Conservation (phyloP, 2,888 invertebrate species). For the Branchipolynoe longqiensis region DNA sequence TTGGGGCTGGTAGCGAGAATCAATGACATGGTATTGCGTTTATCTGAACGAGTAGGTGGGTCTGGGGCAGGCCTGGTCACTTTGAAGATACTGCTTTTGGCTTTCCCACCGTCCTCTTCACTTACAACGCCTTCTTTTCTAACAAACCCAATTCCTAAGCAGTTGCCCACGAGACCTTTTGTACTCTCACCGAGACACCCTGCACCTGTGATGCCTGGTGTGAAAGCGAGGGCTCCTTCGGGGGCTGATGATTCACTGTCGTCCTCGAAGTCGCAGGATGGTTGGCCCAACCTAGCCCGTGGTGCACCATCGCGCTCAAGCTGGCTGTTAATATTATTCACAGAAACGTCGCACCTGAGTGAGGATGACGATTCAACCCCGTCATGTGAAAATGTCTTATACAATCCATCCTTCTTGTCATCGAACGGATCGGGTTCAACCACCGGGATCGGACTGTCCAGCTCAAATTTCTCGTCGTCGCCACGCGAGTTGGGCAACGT, state of each 20-base stretch:
- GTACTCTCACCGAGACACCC: background rate
- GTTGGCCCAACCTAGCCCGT: background rate
- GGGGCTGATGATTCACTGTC: background rate
- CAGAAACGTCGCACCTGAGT: too few species aligned
- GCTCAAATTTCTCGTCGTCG: conserved; percentile 16
- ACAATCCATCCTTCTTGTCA: conserved; percentile 26
- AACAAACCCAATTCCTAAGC: background rate
- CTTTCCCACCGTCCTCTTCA: background rate
- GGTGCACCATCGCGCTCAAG: background rate
- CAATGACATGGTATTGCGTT: conserved; percentile 5
- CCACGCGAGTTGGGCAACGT: background rate
- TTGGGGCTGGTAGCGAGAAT: too few species aligned
- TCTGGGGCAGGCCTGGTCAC: background rate
- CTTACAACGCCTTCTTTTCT: background rate
- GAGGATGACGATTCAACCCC: too few species aligned
- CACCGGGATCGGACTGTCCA: conserved; percentile 43
- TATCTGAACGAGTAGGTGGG: too few species aligned
- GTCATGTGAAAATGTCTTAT: too few species aligned
- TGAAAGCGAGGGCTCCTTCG: background rate
- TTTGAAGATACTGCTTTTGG: background rate
- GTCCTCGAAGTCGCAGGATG: background rate
- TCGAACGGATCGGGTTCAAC: conserved; percentile 24
- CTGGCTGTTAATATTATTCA: too few species aligned
- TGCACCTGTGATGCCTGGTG: background rate
- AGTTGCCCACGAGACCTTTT: background rate